phyloP scores from a whole-genome alignment of 1,140 invertebrate species.

The Popillia japonica region DNA sequence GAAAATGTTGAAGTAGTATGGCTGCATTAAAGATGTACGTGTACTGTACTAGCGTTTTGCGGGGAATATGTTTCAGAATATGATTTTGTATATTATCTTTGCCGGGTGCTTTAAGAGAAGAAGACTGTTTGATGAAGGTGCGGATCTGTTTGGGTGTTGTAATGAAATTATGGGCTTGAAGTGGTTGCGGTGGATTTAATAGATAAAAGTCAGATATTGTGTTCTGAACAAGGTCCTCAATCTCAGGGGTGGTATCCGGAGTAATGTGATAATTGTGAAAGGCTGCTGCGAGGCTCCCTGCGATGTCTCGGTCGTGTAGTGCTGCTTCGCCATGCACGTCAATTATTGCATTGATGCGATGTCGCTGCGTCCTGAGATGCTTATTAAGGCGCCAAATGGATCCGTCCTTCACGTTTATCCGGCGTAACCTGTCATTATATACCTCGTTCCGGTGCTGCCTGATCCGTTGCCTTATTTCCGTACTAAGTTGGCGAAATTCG shows the following conservation, averaged over 20 bases:
- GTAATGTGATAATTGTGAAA: neutral
- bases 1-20: neutral
- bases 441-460: neutral
- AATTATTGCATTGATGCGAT: neutral
- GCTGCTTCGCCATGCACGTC: neutral
- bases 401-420: neutral
- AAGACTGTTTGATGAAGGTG: neutral
- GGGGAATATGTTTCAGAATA: neutral
- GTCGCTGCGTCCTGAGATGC: neutral
- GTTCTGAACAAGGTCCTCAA: neutral
- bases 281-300: neutral
- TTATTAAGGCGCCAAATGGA: neutral
- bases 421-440: neutral
- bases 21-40: slow-evolving; percentile 3
- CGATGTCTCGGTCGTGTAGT: neutral
- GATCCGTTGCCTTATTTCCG: neutral
- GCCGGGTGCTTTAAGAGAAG: slow-evolving; percentile 14
- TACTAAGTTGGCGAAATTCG: neutral
- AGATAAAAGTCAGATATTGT: neutral
- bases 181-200: neutral
- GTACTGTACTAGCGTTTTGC: neutral
- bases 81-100: slow-evolving; percentile 49
- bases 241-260: neutral
- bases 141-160: neutral
- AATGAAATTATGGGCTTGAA: neutral